Evolutionary conservation across 2,888 invertebrate genomes (phyloP), one percentile per base, ranked within the genome.

Genomic region (Acleris holmiana): DNA sequence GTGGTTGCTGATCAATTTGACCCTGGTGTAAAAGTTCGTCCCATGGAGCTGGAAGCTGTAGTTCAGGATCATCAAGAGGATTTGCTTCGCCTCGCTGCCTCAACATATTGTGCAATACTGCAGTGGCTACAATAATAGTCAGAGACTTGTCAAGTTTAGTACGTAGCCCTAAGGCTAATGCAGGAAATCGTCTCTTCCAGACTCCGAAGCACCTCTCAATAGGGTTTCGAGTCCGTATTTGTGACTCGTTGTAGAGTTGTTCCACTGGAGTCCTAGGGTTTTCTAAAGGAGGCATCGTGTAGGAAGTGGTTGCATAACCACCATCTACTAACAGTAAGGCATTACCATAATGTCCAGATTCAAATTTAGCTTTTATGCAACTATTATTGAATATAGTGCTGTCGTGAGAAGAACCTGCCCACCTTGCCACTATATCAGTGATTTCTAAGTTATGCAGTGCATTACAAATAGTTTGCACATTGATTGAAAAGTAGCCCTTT

Each of bases 101-200:
- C 29, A 50, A 50, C n/a, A 50, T 50, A 29, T 50, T 50, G 15
- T 50, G 50, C 50, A 50, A 23, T n/a, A 51, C 51, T 51, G 29
- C 51, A 51, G 51, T 51, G 51, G 51, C 51, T 29, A 51, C 17
- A 21, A 54, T 54, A 41, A 54, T 21, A 41, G 54, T 41, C 41
- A 41, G 35, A 21, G 19, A 40, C 5, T 54, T 54, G 15, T 54
- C 21, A 7, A 54, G 15, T 19, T 54, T 40, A 6, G n/a, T 53
- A 5, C 40, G 35, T 8, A 51, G n/a, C 29, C 51, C 51, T 17
- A 51, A 17, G 29, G 51, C 51, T 17, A 51, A 29, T 17, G 17
- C 51, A 51, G 51, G 51, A 17, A 51, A 51, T 8, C 51, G 51
- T 17, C 10, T 25, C 17, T 51, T 51, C 51, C 51, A 51, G n/a